These are phyloP conservation scores for Drosophila ambigua DNA, from an alignment of 1,140 invertebrate species.

Conservation along the genomic window DNA sequence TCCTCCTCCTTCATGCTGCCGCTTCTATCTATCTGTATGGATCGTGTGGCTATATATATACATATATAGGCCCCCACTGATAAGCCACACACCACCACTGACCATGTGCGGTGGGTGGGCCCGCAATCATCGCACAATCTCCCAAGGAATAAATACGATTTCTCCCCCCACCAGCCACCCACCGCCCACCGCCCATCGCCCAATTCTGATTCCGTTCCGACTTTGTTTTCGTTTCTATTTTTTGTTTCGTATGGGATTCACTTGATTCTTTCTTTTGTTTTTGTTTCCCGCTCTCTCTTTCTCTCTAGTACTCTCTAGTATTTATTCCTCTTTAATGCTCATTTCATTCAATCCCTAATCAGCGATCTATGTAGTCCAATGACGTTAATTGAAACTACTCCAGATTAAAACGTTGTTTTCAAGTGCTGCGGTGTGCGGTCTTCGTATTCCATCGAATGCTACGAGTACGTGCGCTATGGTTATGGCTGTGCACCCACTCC, in stretches of 20 bases:
- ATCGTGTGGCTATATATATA: constrained; percentile 31
- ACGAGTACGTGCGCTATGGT: no score
- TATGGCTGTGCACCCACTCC: no score
- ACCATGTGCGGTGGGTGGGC: constrained; percentile 69
- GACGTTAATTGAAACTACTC: constrained; percentile 82
- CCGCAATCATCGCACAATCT: constrained; percentile 46
- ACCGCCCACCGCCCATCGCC: not conserved
- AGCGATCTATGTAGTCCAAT: constrained; percentile 81
- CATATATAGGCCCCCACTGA: constrained; percentile 22
- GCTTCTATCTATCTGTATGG: constrained; percentile 5
- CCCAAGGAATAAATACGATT: no score
- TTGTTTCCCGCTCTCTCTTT: not conserved
- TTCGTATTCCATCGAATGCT: no score
- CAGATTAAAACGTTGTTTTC: constrained; percentile 76
- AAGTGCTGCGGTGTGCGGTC: constrained; percentile 43
- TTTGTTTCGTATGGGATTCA: constrained; percentile 15
- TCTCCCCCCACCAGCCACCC: no score
- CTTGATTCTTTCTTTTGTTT: constrained; percentile 9
- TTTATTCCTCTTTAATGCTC: constrained; percentile 58
- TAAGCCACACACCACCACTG: constrained; percentile 20
- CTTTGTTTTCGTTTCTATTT: constrained; percentile 48
- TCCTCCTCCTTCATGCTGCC: constrained; percentile 3
- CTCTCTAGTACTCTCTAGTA: not conserved
- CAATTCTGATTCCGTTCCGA: constrained; percentile 16
- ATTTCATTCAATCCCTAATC: constrained; percentile 69